Conservation (phyloP, 2,888 invertebrate species). For the Hydroisotoma schaefferi region DNA sequence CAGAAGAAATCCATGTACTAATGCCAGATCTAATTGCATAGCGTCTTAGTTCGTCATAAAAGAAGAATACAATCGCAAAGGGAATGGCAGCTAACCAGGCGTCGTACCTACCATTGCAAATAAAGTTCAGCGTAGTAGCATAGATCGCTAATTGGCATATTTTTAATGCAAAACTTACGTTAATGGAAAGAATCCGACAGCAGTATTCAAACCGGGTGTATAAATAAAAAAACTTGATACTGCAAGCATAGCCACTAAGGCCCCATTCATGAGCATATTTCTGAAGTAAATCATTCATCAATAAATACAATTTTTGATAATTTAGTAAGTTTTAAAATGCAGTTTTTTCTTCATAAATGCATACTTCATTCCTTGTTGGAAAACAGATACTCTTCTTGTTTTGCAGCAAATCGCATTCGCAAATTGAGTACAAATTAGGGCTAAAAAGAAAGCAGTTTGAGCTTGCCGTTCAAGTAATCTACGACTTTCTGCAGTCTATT, state of each 20-base stretch:
- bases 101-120: constrained; percentile 1
- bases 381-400: constrained; percentile 4
- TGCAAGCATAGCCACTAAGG: neutral
- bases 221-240: neutral
- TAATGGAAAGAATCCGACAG: neutral
- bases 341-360: neutral
- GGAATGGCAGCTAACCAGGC: constrained; percentile 4
- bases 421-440: neutral
- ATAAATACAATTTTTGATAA: constrained; percentile 3
- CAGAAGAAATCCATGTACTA: constrained; percentile 3
- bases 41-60: constrained; percentile 11
- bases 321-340: neutral
- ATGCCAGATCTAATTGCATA: neutral
- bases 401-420: constrained; percentile 7
- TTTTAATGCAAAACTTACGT: neutral
- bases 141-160: neutral
- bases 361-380: constrained; percentile 5
- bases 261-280: neutral
- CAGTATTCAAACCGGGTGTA: neutral
- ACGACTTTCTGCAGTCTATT: neutral
- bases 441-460: constrained; percentile 1
- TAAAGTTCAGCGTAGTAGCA: neutral
- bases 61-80: constrained; percentile 2
- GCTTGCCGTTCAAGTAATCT: neutral
- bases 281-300: neutral